These are phyloP conservation scores for Ascidia mentula DNA, from an alignment of 23 tunicate species.

Conservation along the genomic window DNA sequence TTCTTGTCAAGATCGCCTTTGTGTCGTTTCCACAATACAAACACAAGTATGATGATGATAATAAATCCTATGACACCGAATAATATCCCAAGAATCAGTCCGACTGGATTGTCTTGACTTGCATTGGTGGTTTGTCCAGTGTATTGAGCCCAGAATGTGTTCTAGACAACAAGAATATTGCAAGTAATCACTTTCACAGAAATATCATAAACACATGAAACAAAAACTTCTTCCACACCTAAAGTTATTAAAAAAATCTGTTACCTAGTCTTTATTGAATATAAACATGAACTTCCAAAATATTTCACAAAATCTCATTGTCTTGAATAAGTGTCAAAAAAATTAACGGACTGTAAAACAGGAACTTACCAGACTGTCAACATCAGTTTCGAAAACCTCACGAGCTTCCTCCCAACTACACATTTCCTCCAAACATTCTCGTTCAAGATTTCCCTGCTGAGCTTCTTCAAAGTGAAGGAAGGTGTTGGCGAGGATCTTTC, in stretches of 20 bases:
- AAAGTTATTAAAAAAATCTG: too few species aligned
- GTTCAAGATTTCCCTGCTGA: slow-evolving; percentile 82
- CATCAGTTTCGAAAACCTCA: slow-evolving; percentile 88
- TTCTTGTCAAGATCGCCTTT: slow-evolving; percentile 37
- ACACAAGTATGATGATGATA: slow-evolving; percentile 27
- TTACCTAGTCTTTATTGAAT: not conserved
- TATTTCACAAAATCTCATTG: too few species aligned
- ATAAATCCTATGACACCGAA: slow-evolving; percentile 58
- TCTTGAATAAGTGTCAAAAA: not conserved
- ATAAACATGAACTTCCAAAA: not conserved
- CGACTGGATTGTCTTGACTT: slow-evolving; percentile 64
- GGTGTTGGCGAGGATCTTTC: slow-evolving; percentile 56
- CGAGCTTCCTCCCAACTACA: slow-evolving; percentile 96
- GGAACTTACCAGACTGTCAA: slow-evolving; percentile 40
- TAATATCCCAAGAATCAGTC: slow-evolving; percentile 69
- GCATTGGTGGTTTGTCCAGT: slow-evolving; percentile 29
- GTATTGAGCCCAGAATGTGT: slow-evolving; percentile 70
- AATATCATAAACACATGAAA: not conserved
- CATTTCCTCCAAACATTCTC: slow-evolving; percentile 85
- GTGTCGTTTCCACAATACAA: slow-evolving; percentile 59
- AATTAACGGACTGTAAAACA: not conserved
- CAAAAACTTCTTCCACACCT: too few species aligned
- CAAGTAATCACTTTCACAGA: not conserved
- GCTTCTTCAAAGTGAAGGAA: slow-evolving; percentile 70
- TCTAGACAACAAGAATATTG: slow-evolving; percentile 19